Evolutionary conservation across 1,140 invertebrate genomes (phyloP).

Genomic region (Hyphantria cunea): DNA sequence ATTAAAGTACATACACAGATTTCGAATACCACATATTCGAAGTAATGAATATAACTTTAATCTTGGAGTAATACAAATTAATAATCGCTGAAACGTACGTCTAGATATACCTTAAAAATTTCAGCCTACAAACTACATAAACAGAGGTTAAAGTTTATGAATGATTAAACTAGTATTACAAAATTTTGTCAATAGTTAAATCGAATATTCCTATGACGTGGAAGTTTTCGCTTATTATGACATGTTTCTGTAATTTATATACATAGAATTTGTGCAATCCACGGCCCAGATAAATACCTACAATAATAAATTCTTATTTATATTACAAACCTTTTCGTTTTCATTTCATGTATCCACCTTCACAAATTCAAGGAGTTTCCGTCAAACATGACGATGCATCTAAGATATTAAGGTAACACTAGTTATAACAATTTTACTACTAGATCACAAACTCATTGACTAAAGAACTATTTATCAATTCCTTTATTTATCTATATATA

Average conservation of each 20-base stretch:
- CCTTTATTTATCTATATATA: conserved; percentile 47
- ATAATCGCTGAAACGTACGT: background rate
- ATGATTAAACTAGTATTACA: background rate
- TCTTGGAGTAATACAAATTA: too few relatives aligned
- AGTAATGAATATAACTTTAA: too few relatives aligned
- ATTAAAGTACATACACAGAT: too few relatives aligned
- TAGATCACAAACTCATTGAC: conserved; percentile 74
- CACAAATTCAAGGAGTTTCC: background rate
- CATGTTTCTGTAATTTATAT: too few relatives aligned
- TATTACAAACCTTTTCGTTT: background rate
- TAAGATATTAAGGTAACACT: conserved; percentile 18
- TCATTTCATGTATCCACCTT: background rate
- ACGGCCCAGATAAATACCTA: background rate
- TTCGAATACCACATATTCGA: too few relatives aligned
- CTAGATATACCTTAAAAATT: too few relatives aligned
- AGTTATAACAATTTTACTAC: conserved; percentile 50
- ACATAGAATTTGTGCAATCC: background rate
- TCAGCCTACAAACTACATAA: background rate
- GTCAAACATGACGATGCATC: conserved; percentile 9
- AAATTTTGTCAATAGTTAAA: background rate
- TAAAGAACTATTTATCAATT: conserved; percentile 66
- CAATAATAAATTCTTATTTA: background rate
- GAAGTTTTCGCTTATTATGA: background rate
- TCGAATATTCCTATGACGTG: background rate
- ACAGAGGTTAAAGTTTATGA: background rate